These are phyloP conservation scores for Poeciliopsis turneri DNA, from an alignment of 2,797 vertebrate species.

Conservation along the genomic window DNA sequence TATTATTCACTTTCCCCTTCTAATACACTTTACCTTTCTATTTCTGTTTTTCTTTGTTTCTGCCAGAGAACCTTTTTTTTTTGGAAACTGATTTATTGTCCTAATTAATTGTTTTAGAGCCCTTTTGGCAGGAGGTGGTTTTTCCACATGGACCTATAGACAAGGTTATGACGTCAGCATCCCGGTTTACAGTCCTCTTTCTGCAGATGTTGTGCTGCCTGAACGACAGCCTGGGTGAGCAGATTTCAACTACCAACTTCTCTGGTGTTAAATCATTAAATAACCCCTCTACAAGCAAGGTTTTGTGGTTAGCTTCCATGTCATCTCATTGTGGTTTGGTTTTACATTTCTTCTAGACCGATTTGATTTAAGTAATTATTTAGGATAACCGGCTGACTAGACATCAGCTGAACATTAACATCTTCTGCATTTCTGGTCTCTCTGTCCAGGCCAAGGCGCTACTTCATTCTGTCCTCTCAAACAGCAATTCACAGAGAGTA, in stretches of 20 bases:
- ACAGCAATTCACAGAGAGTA: constrained; percentile 92
- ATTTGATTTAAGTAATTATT: not conserved
- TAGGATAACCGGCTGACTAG: not conserved
- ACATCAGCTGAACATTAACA: not conserved
- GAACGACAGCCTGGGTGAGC: constrained; percentile 92
- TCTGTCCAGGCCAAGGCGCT: constrained; percentile 84
- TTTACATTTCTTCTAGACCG: not conserved
- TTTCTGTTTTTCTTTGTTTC: not conserved
- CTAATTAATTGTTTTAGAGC: constrained; percentile 81
- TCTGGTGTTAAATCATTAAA: constrained; percentile 15
- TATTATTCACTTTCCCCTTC: constrained; percentile 25
- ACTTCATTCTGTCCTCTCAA: constrained; percentile 93
- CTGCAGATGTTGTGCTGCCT: constrained; percentile 89
- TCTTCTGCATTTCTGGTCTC: not conserved
- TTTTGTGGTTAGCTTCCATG: not conserved
- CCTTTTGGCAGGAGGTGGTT: constrained; percentile 94
- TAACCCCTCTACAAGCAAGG: constrained; percentile 1
- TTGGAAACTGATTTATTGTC: constrained; percentile 21
- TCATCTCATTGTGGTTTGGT: not conserved
- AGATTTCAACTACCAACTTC: not conserved
- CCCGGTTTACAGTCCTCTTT: constrained; percentile 94
- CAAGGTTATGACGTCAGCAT: constrained; percentile 99
- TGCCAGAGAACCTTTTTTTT: constrained; percentile 8
- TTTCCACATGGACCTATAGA: constrained; percentile 98
- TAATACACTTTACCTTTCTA: constrained; percentile 7